phyloP scores from a whole-genome alignment of 2,888 invertebrate genomes.

The Dryomyza anilis region DNA sequence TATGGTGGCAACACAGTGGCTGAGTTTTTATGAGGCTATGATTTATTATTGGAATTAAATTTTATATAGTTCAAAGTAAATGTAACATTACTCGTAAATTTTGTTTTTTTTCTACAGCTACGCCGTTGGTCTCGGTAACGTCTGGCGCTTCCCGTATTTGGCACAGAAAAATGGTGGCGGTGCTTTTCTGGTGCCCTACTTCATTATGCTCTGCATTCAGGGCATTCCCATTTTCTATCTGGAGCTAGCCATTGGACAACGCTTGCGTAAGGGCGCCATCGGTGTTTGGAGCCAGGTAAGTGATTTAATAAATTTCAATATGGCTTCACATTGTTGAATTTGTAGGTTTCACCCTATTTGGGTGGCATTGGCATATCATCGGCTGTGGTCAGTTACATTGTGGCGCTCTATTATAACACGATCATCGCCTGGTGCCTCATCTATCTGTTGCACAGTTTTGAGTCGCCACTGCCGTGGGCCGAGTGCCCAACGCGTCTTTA shows the following conservation, averaged over 20 bases:
- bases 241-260: slow-evolving; percentile 93
- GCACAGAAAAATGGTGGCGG: slow-evolving; percentile 96
- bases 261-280: slow-evolving; percentile 90
- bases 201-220: slow-evolving; percentile 92
- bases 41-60: neutral
- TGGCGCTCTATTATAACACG: slow-evolving; percentile 96
- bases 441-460: slow-evolving; percentile 92
- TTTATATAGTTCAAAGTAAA: neutral
- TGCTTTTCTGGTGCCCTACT: slow-evolving; percentile 95
- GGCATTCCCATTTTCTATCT: slow-evolving; percentile 96
- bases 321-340: neutral
- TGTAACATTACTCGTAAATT: neutral
- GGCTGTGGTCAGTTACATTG: slow-evolving; percentile 94
- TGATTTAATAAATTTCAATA: neutral
- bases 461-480: slow-evolving; percentile 88
- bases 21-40: neutral
- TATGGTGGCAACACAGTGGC: neutral
- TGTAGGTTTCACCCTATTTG: slow-evolving; percentile 77
- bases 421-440: slow-evolving; percentile 98
- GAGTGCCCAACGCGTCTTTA: slow-evolving; percentile 86
- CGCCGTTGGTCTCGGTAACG: slow-evolving; percentile 92
- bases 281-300: slow-evolving; percentile 88
- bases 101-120: slow-evolving; percentile 63
- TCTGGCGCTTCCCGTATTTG: slow-evolving; percentile 94
- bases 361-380: slow-evolving; percentile 92